phyloP scores from a whole-genome alignment of 2,113 vertebrate genomes.

The Coreoperca whiteheadi region DNA sequence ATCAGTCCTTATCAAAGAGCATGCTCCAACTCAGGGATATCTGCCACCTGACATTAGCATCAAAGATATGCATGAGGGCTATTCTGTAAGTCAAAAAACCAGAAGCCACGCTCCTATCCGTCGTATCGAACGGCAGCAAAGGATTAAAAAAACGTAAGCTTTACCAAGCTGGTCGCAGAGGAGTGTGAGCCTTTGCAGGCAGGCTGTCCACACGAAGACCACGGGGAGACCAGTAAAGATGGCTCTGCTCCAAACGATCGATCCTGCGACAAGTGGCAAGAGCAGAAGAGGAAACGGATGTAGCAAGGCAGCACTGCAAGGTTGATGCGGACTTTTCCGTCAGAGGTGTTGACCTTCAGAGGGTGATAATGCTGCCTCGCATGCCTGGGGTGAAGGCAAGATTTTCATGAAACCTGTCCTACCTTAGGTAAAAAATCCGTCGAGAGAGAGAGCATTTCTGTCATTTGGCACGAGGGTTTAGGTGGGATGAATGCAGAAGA shows the following conservation, averaged over 20 bases:
- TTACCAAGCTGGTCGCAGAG: not conserved
- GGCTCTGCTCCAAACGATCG: not conserved
- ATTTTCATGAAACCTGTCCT: not conserved
- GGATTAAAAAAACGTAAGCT: not conserved
- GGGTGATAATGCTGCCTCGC: not conserved
- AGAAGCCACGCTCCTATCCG: not conserved
- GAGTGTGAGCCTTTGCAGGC: not conserved
- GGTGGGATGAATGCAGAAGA: not conserved
- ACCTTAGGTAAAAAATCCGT: no score
- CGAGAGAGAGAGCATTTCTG: not conserved
- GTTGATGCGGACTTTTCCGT: not conserved
- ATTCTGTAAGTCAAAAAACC: not conserved
- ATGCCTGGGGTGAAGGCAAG: not conserved
- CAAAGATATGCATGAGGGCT: not conserved
- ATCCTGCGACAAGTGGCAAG: not conserved
- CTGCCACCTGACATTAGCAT: not conserved
- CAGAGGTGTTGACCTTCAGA: not conserved
- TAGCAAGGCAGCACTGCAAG: not conserved
- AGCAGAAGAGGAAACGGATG: not conserved
- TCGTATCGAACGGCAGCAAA: not conserved
- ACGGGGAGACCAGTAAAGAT: not conserved
- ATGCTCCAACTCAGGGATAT: not conserved
- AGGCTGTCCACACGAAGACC: not conserved
- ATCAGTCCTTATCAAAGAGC: not conserved
- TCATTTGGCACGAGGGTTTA: not conserved